Evolutionary conservation across 2,113 vertebrate genomes (phyloP), one percentile per base, ranked within the genome.

Genomic region (Smithornis capensis): DNA sequence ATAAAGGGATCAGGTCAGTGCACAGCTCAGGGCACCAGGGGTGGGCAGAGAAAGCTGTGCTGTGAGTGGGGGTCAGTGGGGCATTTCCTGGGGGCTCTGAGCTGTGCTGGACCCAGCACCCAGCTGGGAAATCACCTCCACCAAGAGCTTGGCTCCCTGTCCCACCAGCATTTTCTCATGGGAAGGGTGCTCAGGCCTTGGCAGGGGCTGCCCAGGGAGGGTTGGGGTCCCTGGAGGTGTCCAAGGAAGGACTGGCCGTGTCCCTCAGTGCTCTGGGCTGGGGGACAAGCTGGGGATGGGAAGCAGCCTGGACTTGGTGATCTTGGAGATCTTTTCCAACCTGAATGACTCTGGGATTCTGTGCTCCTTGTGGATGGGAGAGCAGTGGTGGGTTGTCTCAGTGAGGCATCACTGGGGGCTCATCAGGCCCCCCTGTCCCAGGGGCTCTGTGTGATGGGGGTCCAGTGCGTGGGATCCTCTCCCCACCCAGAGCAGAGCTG

Each of bases 111-210:
- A 10, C 18, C 0, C 6, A n/a, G 68, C 35, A 33, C 3, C 0
- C 10, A 6, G 1, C 47, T 10, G 23, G 31, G 7, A 14, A 10
- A 9, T 69, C 0, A 0, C 2, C 50, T 28, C 40, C 42, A 15
- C 16, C 2, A 8, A 7, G 37, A 0, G 2, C 64, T 78, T 37
- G 71, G 40, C 6, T 19, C 11, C 45, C 29, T 38, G 19, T 31
- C 6, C 47, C 40, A 25, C 15, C 37, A 65, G 21, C n/a, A 21
- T 27, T 62, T 40, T 29, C 6, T 6, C 87, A 35, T 12, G 17
- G 47, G 9, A 55, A 11, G 25, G 47, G 25, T 16, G 3, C 1
- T 19, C 63, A 56, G 63, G 35, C 55, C 4, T 0, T 42, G 71
- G 49, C 17, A 63, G 7, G 79, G 17, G 6, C 11, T 82, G 45